Percentiles rank a stretch among this genome's conserved stretches.
phyloP scores from a whole-genome alignment of 2,888 invertebrate genomes.

The Muscina levida region DNA sequence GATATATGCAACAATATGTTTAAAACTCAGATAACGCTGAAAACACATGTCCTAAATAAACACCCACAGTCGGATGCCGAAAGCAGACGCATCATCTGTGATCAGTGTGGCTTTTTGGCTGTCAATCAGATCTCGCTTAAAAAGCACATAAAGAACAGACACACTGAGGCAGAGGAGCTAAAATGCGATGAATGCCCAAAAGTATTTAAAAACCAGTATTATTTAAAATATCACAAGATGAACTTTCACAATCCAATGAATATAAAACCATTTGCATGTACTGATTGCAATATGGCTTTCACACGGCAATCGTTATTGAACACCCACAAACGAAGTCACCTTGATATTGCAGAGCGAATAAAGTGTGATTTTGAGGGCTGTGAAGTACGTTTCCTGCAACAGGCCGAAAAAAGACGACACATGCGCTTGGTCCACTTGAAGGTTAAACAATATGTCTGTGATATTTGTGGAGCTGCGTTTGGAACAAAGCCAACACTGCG shows the following conservation, averaged over 20 bases:
- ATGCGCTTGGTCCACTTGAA: conserved; percentile 64
- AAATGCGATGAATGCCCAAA: conserved; percentile 64
- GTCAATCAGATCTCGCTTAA: conserved; percentile 51
- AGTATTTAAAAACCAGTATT: conserved; percentile 57
- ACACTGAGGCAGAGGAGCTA: conserved; percentile 50
- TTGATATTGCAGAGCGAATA: conserved; percentile 58
- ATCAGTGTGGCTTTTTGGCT: conserved; percentile 63
- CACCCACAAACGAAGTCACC: conserved; percentile 64
- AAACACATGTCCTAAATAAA: conserved; percentile 52
- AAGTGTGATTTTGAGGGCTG: conserved; percentile 65
- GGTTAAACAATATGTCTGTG: conserved; percentile 64
- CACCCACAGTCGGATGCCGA: conserved; percentile 43
- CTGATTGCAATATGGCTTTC: conserved; percentile 60
- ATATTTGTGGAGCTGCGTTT: conserved; percentile 65
- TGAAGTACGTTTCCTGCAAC: conserved; percentile 62
- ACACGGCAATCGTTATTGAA: conserved; percentile 61
- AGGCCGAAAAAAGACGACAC: conserved; percentile 62
- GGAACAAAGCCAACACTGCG: conserved; percentile 64
- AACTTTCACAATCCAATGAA: conserved; percentile 60
- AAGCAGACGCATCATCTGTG: conserved; percentile 53
- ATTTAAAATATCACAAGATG: conserved; percentile 63
- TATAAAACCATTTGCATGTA: conserved; percentile 61
- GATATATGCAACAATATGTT: conserved; percentile 56
- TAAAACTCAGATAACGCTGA: conserved; percentile 55
- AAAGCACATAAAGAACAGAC: conserved; percentile 58